These are phyloP conservation scores for Mormyrus lacerda DNA, from an alignment of 2,113 vertebrate genomes.

Conservation along the genomic window DNA sequence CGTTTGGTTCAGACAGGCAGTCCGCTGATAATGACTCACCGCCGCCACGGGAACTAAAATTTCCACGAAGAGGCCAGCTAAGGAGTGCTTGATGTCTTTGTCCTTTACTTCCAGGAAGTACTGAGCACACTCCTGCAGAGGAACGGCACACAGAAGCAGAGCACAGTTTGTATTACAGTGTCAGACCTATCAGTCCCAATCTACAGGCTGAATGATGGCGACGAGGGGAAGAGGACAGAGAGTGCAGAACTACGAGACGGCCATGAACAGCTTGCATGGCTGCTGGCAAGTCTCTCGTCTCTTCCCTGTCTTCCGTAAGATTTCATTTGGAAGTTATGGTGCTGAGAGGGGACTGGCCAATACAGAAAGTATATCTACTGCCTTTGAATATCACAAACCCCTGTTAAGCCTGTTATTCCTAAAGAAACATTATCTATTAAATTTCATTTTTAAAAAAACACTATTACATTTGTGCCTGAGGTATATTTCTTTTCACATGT, in stretches of 20 bases:
- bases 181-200: background rate
- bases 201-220: background rate
- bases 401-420: background rate
- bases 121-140: conserved; percentile 86
- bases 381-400: background rate
- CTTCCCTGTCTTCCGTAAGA: background rate
- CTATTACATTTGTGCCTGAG: background rate
- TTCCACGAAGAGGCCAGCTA: conserved; percentile 96
- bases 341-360: background rate
- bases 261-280: background rate
- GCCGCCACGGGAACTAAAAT: conserved; percentile 96
- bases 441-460: background rate
- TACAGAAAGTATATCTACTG: background rate
- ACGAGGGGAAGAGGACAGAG: background rate
- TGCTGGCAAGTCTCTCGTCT: background rate
- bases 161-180: background rate
- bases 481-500: background rate
- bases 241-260: background rate
- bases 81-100: conserved; percentile 96
- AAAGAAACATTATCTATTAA: background rate
- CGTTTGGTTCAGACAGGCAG: background rate
- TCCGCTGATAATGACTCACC: conserved; percentile 62
- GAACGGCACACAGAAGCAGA: conserved; percentile 30
- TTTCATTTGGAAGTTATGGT: background rate
- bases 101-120: conserved; percentile 99